These are phyloP conservation scores for Drosophila ambigua DNA, from an alignment of 1,140 invertebrate genomes.

Conservation along the genomic window DNA sequence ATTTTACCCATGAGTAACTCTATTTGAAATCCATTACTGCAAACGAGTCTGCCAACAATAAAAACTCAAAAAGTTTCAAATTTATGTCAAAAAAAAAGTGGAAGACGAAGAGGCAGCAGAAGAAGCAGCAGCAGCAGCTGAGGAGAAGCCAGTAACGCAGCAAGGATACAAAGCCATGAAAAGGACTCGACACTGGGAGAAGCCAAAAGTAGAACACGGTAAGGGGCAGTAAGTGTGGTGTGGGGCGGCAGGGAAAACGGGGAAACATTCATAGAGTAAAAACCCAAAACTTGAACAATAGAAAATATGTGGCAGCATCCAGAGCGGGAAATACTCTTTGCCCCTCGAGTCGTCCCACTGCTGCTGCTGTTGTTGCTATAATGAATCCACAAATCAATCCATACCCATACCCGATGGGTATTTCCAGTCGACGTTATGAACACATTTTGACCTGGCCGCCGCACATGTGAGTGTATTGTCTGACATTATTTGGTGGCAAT, in stretches of 20 bases:
- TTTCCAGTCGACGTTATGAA: slow-evolving; percentile 14
- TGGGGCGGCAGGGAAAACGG: background rate
- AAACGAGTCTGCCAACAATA: slow-evolving; percentile 79
- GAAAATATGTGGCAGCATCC: slow-evolving; percentile 62
- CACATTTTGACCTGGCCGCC: background rate
- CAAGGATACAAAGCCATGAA: slow-evolving; percentile 60
- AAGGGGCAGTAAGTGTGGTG: background rate
- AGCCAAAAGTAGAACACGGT: slow-evolving; percentile 67
- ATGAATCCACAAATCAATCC: slow-evolving; percentile 43
- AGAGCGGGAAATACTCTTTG: slow-evolving; percentile 37
- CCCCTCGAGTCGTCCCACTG: background rate
- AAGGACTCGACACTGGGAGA: slow-evolving; percentile 66
- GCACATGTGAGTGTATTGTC: slow-evolving; percentile 18
- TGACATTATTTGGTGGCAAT: slow-evolving; percentile 56
- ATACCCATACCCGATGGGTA: background rate
- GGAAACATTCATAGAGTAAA: slow-evolving; percentile 21
- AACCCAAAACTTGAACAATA: slow-evolving; percentile 69
- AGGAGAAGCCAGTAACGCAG: slow-evolving; percentile 1
- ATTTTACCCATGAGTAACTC: slow-evolving; percentile 82
- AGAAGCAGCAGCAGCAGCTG: background rate
- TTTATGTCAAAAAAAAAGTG: slow-evolving; percentile 69
- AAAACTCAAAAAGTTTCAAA: slow-evolving; percentile 80
- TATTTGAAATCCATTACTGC: slow-evolving; percentile 82
- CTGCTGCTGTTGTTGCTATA: slow-evolving; percentile 16
- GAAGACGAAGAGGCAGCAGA: slow-evolving; percentile 22